Conservation (phyloP, 2,888 invertebrate species). For the Camptogramma bilineatum region DNA sequence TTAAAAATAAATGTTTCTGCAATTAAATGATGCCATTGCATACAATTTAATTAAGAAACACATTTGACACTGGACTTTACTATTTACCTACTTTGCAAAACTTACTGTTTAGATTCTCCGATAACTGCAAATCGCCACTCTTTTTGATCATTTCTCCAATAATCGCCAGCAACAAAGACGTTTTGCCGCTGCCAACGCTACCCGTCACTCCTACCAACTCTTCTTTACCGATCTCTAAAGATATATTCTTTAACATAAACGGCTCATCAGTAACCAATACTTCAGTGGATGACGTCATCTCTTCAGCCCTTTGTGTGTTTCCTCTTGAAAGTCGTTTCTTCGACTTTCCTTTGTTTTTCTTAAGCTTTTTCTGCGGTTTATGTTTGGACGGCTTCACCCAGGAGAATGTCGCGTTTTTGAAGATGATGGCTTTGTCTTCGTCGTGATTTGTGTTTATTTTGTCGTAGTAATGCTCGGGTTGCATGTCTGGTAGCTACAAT, state of each 20-base stretch:
- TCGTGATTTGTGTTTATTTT: constrained; percentile 77
- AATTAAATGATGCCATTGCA: too few relatives aligned
- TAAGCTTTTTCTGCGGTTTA: constrained; percentile 57
- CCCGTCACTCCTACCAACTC: constrained; percentile 95
- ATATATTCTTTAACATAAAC: constrained; percentile 68
- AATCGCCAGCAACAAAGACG: constrained; percentile 92
- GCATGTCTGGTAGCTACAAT: constrained; percentile 86
- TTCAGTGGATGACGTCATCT: constrained; percentile 63
- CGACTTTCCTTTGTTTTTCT: constrained; percentile 81
- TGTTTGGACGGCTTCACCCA: constrained; percentile 80
- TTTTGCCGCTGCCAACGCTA: constrained; percentile 96
- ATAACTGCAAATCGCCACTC: constrained; percentile 89
- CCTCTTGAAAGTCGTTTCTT: constrained; percentile 67
- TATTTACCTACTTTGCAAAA: neutral
- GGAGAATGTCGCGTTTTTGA: constrained; percentile 86
- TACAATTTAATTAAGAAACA: too few relatives aligned
- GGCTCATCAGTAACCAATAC: constrained; percentile 55
- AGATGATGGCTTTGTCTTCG: constrained; percentile 84
- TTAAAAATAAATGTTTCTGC: too few relatives aligned
- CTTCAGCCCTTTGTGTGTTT: constrained; percentile 61
- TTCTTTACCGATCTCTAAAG: constrained; percentile 84
- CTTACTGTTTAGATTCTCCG: constrained; percentile 88
- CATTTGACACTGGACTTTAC: too few relatives aligned
- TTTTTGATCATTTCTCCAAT: constrained; percentile 92
- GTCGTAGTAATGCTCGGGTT: constrained; percentile 87